These are phyloP conservation scores for Pedionomus torquatus DNA, from an alignment of 2,113 vertebrate species.

Conservation along the genomic window DNA sequence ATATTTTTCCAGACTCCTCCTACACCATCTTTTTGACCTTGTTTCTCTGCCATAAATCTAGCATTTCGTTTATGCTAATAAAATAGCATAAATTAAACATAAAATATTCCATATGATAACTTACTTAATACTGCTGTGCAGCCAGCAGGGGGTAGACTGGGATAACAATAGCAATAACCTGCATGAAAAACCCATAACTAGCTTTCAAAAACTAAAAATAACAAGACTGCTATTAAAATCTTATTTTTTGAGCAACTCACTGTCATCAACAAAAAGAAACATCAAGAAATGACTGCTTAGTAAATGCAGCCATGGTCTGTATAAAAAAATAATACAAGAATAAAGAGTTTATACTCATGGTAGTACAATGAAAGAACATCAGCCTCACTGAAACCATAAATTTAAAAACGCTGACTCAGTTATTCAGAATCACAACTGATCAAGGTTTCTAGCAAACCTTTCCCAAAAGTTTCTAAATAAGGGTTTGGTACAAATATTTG, in stretches of 20 bases:
- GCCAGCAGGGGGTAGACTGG: slow-evolving; percentile 41
- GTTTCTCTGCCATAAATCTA: background rate
- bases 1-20: background rate
- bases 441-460: background rate
- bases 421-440: background rate
- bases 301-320: background rate
- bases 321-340: background rate
- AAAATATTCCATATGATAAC: background rate
- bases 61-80: too few relatives aligned
- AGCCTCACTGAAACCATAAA: background rate
- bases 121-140: background rate
- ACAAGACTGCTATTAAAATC: background rate
- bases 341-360: background rate
- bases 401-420: background rate
- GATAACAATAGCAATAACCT: background rate
- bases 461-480: background rate
- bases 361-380: background rate
- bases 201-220: background rate
- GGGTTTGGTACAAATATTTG: background rate
- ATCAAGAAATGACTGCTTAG: background rate
- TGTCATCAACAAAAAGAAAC: background rate
- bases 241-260: background rate
- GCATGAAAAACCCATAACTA: background rate
- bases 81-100: too few relatives aligned
- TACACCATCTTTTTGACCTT: background rate